A percentile compares a stretch with the other conserved stretches of the same genome.
Conservation (phyloP, 1,140 invertebrate species). For the Zeugodacus cucurbitae region DNA sequence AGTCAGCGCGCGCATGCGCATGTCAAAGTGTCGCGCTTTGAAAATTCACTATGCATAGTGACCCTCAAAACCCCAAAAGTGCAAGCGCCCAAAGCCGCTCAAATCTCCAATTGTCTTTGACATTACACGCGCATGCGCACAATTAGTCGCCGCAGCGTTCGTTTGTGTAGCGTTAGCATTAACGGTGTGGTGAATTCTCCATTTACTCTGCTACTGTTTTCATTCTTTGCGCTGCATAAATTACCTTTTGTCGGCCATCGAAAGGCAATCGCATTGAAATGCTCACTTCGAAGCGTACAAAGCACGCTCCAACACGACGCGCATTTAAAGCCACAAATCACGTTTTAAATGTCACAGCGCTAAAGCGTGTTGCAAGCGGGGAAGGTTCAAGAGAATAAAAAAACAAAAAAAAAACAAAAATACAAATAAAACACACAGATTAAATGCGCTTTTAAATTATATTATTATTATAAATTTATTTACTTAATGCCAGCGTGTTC, state of each 20-base stretch:
- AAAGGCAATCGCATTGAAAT: neutral
- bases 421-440: too few species aligned
- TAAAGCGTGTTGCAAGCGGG: neutral
- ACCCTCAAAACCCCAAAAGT: neutral
- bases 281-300: neutral
- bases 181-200: neutral
- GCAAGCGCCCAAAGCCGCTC: neutral
- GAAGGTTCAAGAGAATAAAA: neutral
- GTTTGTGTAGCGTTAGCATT: neutral
- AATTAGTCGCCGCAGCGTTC: neutral
- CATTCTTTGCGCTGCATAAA: neutral
- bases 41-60: neutral
- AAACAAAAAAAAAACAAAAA: neutral
- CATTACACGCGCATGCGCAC: constrained; percentile 20
- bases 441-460: neutral
- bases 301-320: neutral
- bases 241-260: neutral
- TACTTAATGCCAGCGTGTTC: neutral
- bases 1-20: too few species aligned
- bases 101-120: neutral
- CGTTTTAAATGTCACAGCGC: constrained; percentile 23
- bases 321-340: constrained; percentile 13
- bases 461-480: neutral
- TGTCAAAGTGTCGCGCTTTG: neutral
- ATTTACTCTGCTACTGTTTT: constrained; percentile 10